Evolutionary conservation across 2,113 vertebrate species (phyloP), one percentile per base, ranked within the genome.

Genomic region (Prochilodus magdalenae): DNA sequence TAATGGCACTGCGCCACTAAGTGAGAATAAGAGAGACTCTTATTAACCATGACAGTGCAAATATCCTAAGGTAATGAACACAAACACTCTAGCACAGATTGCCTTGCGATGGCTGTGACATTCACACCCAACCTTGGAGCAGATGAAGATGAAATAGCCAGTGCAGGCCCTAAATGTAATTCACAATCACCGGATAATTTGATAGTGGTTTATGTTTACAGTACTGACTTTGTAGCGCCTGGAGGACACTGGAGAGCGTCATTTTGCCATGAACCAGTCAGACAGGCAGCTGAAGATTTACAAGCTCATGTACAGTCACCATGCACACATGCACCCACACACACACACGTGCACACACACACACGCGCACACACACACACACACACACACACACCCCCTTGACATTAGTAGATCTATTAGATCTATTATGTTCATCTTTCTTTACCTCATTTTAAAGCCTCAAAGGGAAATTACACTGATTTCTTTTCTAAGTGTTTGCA

Each of bases 41-140:
- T 85, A 81, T 85, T 81, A 85, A 71, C 73, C 69, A 77, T 81
- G 79, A 77, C 83, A 85, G 51, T 71, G 69, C 59, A 81, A 81
- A 81, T 85, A 66, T 81, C 83, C 47, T 40, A 4, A 53, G 10
- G 24, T 80, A 85, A 81, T 81, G 83, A 67, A 55, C 79, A 67
- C 53, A 60, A 79, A 77, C 59, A 15, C 40, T 60, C 66, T 24
- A 14, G 33, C 30, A 26, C 10, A 84, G 79, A 80, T 63, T 80
- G 66, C 78, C 75, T 85, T 76, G 83, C 73, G 33, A 60, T 24
- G 33, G 62, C 73, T 69, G 27, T 82, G 80, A 82, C 73, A 60
- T 76, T 82, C 73, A 70, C 67, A 67, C 63, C 33, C 67, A 59
- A 65, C 81, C 60, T 63, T 72, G 75, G 66, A 29, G 44, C 44